phyloP scores from a whole-genome alignment of 2,113 vertebrate species.

The Sceloporus undulatus region DNA sequence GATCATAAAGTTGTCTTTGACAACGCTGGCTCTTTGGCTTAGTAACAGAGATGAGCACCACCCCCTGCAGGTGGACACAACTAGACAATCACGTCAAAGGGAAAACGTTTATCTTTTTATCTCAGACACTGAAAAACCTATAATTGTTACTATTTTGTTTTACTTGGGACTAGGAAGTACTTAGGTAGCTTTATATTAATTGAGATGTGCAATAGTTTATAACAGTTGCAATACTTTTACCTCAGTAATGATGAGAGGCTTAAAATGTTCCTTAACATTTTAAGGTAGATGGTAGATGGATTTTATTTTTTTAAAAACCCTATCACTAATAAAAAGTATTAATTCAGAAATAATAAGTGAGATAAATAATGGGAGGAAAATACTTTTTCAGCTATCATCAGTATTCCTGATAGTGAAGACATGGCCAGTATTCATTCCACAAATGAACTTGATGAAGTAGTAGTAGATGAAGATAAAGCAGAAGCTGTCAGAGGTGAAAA shows the following conservation, averaged over 20 bases:
- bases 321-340: background rate
- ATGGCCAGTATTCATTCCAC: conserved; percentile 74
- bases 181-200: background rate
- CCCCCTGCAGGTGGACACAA: too few relatives aligned
- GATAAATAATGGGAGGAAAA: conserved; percentile 26
- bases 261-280: background rate
- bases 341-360: background rate
- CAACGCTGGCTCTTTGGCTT: too few relatives aligned
- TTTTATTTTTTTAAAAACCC: background rate
- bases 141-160: background rate
- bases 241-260: background rate
- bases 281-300: background rate
- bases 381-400: conserved; percentile 82
- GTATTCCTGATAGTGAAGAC: conserved; percentile 80
- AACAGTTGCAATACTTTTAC: background rate
- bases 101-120: too few relatives aligned
- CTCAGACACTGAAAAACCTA: background rate
- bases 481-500: conserved; percentile 79
- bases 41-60: too few relatives aligned
- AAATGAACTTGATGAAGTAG: conserved; percentile 64
- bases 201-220: background rate
- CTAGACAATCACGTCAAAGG: too few relatives aligned
- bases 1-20: too few relatives aligned
- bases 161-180: background rate
- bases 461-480: conserved; percentile 76